Conservation (phyloP, 2,888 invertebrate species). For the Hyalella azteca region DNA sequence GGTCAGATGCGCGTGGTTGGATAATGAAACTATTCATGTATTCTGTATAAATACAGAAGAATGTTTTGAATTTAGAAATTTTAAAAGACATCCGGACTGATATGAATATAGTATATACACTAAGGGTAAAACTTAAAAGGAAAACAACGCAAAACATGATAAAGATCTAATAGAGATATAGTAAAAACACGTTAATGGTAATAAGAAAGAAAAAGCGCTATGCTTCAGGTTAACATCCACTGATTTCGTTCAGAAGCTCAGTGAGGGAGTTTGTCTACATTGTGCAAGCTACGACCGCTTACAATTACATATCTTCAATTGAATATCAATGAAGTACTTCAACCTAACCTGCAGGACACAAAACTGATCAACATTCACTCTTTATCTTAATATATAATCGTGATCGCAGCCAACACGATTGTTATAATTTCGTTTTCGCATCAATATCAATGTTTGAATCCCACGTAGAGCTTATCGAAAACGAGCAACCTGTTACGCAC, state of each 20-base stretch:
- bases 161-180: constrained; percentile 36
- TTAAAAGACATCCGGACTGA: constrained; percentile 58
- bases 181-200: not conserved
- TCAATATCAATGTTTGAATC: not conserved
- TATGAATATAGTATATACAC: constrained; percentile 59
- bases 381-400: too few species aligned
- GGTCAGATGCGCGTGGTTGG: not conserved
- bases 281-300: constrained; percentile 1
- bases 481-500: too few species aligned
- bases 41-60: constrained; percentile 59
- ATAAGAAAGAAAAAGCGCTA: constrained; percentile 12
- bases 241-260: constrained; percentile 18
- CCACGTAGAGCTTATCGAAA: not conserved
- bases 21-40: constrained; percentile 32
- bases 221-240: constrained; percentile 1
- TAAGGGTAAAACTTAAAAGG: constrained; percentile 48
- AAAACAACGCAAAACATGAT: constrained; percentile 35
- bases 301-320: not conserved
- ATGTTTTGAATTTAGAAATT: constrained; percentile 59
- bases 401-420: too few species aligned
- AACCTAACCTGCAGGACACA: too few species aligned
- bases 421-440: not conserved
- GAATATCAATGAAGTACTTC: constrained; percentile 4
- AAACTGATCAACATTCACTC: too few species aligned
- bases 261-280: constrained; percentile 16